phyloP scores from a whole-genome alignment of 2,888 invertebrate genomes.

The Dryocosmus kuriphilus region DNA sequence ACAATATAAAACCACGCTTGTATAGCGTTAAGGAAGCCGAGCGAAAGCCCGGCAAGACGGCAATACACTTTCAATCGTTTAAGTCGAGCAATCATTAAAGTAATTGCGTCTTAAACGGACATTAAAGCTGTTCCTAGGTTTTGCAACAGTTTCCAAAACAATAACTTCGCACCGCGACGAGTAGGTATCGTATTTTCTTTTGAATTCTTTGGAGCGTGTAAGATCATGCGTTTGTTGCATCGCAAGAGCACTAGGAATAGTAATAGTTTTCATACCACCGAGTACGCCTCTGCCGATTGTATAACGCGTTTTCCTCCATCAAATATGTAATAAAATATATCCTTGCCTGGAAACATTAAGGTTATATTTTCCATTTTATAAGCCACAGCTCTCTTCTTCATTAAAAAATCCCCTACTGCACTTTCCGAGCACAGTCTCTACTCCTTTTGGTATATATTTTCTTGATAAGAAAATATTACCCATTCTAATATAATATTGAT shows the following conservation, averaged over 20 bases:
- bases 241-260: conserved; percentile 8
- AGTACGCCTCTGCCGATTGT: not conserved
- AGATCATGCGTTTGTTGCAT: conserved; percentile 30
- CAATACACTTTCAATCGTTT: conserved; percentile 48
- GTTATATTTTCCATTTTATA: not conserved
- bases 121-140: conserved; percentile 39
- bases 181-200: conserved; percentile 31
- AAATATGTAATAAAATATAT: not conserved
- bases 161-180: conserved; percentile 43
- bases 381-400: not conserved
- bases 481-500: conserved; percentile 4
- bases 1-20: conserved; percentile 20
- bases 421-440: not conserved
- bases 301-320: not conserved
- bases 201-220: conserved; percentile 27
- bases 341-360: not conserved
- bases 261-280: not conserved
- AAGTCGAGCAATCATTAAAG: conserved; percentile 50
- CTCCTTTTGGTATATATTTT: not conserved
- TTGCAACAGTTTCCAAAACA: conserved; percentile 48
- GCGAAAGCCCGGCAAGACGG: conserved; percentile 43
- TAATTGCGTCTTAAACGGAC: conserved; percentile 49
- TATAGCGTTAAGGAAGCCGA: conserved; percentile 29
- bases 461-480: not conserved
- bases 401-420: not conserved